These are phyloP conservation scores for Akabosia matsudoensis DNA, from an alignment of 1,140 invertebrate genomes.

Conservation along the genomic window DNA sequence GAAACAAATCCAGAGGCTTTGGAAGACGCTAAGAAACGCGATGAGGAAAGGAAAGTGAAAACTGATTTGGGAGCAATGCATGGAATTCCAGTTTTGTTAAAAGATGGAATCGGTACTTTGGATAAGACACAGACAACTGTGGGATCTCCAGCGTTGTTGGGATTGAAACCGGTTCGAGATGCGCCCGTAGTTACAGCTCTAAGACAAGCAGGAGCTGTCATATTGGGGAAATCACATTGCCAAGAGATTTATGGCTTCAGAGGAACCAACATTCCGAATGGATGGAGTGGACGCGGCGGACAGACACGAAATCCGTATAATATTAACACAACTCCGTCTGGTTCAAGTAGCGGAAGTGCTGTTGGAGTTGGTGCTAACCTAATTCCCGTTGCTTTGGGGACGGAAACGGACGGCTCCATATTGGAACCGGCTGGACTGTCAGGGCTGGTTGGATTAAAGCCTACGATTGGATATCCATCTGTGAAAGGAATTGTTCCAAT, in stretches of 20 bases:
- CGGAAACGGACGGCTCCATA: not conserved
- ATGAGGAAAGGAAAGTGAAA: not conserved
- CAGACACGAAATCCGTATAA: not conserved
- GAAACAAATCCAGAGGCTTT: constrained; percentile 16
- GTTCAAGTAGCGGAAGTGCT: not conserved
- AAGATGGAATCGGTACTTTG: constrained; percentile 27
- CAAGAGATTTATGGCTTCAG: not conserved
- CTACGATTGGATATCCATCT: not conserved
- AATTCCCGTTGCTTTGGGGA: not conserved
- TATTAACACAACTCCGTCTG: not conserved
- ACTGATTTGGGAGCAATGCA: not conserved
- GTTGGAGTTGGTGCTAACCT: not conserved
- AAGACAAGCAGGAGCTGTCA: constrained; percentile 25
- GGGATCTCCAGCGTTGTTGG: constrained; percentile 29
- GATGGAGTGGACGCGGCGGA: not conserved
- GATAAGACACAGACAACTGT: constrained; percentile 30
- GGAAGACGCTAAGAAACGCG: not conserved
- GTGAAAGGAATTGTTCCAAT: not conserved
- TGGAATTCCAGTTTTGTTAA: constrained; percentile 34
- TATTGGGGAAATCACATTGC: constrained; percentile 27
- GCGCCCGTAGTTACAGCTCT: constrained; percentile 12
- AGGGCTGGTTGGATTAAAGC: not conserved
- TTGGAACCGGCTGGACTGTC: not conserved
- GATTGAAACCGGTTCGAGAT: constrained; percentile 22
- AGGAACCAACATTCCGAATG: not conserved